A percentile compares a stretch with the other conserved stretches of the same genome.
Conservation (phyloP, 2,888 invertebrate species). For the Pachycephus smyrnensis region DNA sequence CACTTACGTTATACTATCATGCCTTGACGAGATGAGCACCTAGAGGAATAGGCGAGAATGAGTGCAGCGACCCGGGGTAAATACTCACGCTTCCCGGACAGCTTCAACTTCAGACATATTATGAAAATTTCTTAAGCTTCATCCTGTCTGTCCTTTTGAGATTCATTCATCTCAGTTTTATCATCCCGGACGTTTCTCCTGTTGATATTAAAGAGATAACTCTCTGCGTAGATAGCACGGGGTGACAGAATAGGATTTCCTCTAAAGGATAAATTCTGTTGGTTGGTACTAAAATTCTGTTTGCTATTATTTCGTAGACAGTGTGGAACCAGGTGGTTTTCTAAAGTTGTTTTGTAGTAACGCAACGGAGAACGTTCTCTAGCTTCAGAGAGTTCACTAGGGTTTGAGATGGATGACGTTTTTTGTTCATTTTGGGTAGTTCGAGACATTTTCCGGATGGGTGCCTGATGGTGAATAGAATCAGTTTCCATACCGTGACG, state of each 20-base stretch:
- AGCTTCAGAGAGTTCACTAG: not conserved
- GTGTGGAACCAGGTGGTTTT: not conserved
- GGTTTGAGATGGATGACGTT: not conserved
- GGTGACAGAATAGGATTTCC: not conserved
- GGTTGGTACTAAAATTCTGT: not conserved
- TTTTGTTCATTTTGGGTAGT: not conserved
- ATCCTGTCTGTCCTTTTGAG: not conserved
- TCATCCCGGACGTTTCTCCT: not conserved
- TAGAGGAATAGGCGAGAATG: not conserved
- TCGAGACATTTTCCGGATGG: not conserved
- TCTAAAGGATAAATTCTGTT: not conserved
- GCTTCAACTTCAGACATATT: not conserved
- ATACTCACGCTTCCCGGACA: constrained; percentile 31
- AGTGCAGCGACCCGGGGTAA: constrained; percentile 31
- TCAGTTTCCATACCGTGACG: not conserved
- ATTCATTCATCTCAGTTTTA: not conserved
- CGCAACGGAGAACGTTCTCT: not conserved
- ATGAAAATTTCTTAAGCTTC: not conserved
- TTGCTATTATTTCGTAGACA: not conserved
- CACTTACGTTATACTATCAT: constrained; percentile 18
- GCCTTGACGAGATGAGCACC: constrained; percentile 11
- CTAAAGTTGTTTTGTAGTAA: not conserved
- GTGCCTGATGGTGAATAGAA: not conserved
- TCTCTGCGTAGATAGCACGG: not conserved
- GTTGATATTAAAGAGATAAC: not conserved